A percentile compares a stretch with the other conserved stretches of the same genome.
These are phyloP conservation scores for Erythrolamprus reginae DNA, from an alignment of 2,113 vertebrate species.

Conservation along the genomic window DNA sequence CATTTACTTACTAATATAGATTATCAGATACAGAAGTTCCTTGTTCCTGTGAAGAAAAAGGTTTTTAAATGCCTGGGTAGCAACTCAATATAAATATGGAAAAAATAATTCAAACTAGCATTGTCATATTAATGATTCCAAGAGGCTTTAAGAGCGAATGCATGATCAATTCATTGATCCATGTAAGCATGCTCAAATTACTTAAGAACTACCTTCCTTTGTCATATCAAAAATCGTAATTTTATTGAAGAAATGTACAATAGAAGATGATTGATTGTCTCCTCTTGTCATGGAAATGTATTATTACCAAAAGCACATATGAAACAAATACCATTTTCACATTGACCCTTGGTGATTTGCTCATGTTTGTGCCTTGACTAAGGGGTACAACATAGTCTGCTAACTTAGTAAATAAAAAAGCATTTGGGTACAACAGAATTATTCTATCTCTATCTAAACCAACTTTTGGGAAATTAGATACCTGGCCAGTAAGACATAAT, in stretches of 20 bases:
- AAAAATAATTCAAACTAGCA: conserved; percentile 52
- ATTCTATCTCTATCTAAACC: conserved; percentile 52
- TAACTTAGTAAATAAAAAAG: conserved; percentile 59
- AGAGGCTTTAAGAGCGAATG: conserved; percentile 24
- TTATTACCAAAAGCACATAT: conserved; percentile 52
- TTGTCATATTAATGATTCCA: conserved; percentile 59
- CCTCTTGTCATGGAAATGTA: conserved; percentile 70
- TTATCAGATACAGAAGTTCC: not conserved
- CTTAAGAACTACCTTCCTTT: conserved; percentile 57
- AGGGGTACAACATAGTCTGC: conserved; percentile 41
- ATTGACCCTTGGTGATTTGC: conserved; percentile 59
- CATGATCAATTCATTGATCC: conserved; percentile 64
- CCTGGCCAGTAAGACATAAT: conserved; percentile 40
- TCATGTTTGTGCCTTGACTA: conserved; percentile 62
- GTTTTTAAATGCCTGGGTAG: conserved; percentile 14
- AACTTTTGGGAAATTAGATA: conserved; percentile 48
- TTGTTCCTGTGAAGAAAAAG: conserved; percentile 32
- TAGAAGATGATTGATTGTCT: conserved; percentile 67
- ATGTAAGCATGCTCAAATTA: conserved; percentile 50
- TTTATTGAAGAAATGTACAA: conserved; percentile 62
- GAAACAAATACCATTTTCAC: conserved; percentile 60
- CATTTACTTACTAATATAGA: not conserved
- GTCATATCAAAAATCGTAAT: conserved; percentile 60
- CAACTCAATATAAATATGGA: conserved; percentile 54
- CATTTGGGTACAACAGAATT: conserved; percentile 53